Percentiles rank a stretch among this genome's conserved stretches.
These are phyloP conservation scores for Regulus satrapa DNA, from an alignment of 2,113 vertebrate species.

Conservation along the genomic window DNA sequence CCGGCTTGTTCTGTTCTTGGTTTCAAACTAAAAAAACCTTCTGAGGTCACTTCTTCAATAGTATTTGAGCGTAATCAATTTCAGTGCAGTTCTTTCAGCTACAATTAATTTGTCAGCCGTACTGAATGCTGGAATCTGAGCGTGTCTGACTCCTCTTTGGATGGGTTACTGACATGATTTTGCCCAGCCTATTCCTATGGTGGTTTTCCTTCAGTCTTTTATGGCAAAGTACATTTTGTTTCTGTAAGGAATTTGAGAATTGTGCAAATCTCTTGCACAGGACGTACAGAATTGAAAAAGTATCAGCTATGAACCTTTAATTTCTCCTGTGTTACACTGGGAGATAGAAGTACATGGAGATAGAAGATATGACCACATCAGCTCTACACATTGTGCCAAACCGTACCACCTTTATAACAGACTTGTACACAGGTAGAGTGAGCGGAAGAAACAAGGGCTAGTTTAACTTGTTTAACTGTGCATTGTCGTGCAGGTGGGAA, in stretches of 20 bases:
- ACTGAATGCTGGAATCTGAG: background rate
- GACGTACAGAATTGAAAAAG: background rate
- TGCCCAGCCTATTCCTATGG: background rate
- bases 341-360: too few species aligned
- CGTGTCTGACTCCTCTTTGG: background rate
- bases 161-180: background rate
- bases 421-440: background rate
- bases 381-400: background rate
- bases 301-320: background rate
- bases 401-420: background rate
- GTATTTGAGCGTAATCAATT: background rate
- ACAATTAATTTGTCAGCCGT: background rate
- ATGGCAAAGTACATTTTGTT: background rate
- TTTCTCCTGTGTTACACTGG: background rate
- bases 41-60: background rate
- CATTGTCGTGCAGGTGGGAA: slow-evolving; percentile 70
- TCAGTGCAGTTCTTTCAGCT: background rate
- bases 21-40: background rate
- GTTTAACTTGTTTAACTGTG: background rate
- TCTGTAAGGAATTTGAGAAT: background rate
- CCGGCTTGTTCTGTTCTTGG: background rate
- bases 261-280: background rate
- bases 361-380: background rate
- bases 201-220: background rate
- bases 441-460: background rate